These are phyloP conservation scores for Penaeus japonicus DNA, from an alignment of 1,140 invertebrate species.

Conservation along the genomic window DNA sequence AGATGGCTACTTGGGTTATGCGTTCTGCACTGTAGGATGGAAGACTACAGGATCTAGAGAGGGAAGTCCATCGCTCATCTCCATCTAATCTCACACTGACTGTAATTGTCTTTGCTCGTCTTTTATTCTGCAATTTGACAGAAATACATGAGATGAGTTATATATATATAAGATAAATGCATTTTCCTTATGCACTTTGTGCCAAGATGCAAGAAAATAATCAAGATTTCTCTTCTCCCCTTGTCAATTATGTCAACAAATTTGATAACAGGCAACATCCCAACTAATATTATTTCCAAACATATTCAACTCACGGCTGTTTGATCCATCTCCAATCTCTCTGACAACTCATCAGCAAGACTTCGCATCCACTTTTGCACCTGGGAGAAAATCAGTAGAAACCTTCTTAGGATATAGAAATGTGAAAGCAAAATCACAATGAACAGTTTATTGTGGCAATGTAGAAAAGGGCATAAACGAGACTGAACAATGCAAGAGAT, in stretches of 20 bases:
- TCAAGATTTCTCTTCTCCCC: neutral
- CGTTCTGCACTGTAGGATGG: constrained; percentile 62
- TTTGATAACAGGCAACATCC: neutral
- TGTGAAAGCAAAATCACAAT: neutral
- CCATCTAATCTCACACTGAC: constrained; percentile 61
- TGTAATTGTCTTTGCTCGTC: constrained; percentile 64
- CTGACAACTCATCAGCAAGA: constrained; percentile 81
- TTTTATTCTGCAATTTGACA: constrained; percentile 62
- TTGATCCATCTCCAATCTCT: constrained; percentile 82
- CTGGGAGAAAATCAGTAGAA: constrained; percentile 60
- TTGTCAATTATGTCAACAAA: neutral
- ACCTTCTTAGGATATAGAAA: neutral
- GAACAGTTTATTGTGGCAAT: too few species aligned
- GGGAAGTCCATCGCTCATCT: constrained; percentile 58
- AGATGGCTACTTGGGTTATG: constrained; percentile 70
- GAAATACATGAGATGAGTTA: neutral
- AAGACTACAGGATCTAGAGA: constrained; percentile 63
- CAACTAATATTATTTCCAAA: neutral
- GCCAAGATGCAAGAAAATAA: neutral
- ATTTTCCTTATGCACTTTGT: neutral
- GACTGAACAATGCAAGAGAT: too few species aligned
- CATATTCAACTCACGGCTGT: constrained; percentile 61
- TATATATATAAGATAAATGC: neutral
- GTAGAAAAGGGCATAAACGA: too few species aligned
- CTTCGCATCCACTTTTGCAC: constrained; percentile 81